phyloP scores from a whole-genome alignment of 2,888 invertebrate species.

The Cheilosia soror region DNA sequence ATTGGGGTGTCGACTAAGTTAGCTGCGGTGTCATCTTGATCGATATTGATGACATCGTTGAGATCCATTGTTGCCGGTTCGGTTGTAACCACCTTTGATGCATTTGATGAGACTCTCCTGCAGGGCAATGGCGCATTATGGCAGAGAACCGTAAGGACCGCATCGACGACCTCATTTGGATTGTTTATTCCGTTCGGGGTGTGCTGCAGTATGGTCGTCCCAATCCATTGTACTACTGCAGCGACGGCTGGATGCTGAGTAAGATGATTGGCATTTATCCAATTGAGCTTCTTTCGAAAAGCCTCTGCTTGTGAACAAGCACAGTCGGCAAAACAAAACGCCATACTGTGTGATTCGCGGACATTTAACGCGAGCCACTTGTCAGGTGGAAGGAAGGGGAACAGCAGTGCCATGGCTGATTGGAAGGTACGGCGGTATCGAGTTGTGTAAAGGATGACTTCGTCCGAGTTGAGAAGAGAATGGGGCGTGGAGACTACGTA shows the following conservation, averaged over 20 bases:
- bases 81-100: slow-evolving; percentile 71
- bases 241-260: slow-evolving; percentile 90
- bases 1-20: slow-evolving; percentile 76
- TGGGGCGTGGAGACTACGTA: slow-evolving; percentile 81
- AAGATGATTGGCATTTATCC: slow-evolving; percentile 87
- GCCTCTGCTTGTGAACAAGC: slow-evolving; percentile 87
- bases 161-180: slow-evolving; percentile 89
- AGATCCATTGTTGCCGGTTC: slow-evolving; percentile 79
- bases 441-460: slow-evolving; percentile 90
- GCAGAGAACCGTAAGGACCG: slow-evolving; percentile 91
- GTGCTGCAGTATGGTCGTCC: slow-evolving; percentile 88
- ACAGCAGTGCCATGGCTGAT: slow-evolving; percentile 92
- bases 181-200: slow-evolving; percentile 86
- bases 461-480: slow-evolving; percentile 84
- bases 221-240: slow-evolving; percentile 87
- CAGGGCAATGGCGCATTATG: slow-evolving; percentile 93
- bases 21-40: slow-evolving; percentile 81
- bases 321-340: slow-evolving; percentile 94
- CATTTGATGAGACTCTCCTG: slow-evolving; percentile 78
- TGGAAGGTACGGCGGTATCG: slow-evolving; percentile 95
- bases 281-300: slow-evolving; percentile 83
- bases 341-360: slow-evolving; percentile 91
- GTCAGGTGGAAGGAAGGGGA: slow-evolving; percentile 88
- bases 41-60: slow-evolving; percentile 83
- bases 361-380: slow-evolving; percentile 88